A percentile compares a stretch with the other conserved stretches of the same genome.
phyloP scores from a whole-genome alignment of 2,797 vertebrate genomes.

The Enteromius paludinosus region DNA sequence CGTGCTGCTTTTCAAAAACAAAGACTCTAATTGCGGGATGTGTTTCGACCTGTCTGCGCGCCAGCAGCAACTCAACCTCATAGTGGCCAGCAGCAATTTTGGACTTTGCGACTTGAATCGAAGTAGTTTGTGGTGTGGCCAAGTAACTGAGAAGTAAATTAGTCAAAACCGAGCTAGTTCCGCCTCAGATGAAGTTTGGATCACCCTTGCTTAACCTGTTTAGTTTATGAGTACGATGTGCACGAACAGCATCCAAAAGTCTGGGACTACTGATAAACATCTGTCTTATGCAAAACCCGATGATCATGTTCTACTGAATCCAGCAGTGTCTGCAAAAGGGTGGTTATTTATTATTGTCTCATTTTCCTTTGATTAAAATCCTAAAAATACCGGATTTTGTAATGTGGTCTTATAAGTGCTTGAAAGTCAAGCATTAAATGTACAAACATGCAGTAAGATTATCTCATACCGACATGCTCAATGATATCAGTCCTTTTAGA shows the following conservation, averaged over 20 bases:
- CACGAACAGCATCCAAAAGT: slow-evolving; percentile 10
- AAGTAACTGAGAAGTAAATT: slow-evolving; percentile 17
- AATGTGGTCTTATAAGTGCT: background rate
- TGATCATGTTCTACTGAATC: background rate
- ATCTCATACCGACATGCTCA: background rate
- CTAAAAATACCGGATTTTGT: no score
- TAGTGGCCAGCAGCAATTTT: slow-evolving; percentile 27
- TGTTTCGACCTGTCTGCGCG: slow-evolving; percentile 17
- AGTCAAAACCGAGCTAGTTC: background rate
- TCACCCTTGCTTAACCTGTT: slow-evolving; percentile 13
- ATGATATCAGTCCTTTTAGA: slow-evolving; percentile 21
- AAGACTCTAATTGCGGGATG: slow-evolving; percentile 36
- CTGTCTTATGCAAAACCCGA: background rate
- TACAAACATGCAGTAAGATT: background rate
- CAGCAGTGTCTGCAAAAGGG: background rate
- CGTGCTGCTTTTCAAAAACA: slow-evolving; percentile 25
- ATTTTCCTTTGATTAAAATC: background rate
- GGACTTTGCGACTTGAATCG: slow-evolving; percentile 21
- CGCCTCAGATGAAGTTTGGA: slow-evolving; percentile 20
- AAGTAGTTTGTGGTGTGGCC: slow-evolving; percentile 15
- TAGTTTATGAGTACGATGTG: background rate
- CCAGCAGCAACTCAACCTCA: slow-evolving; percentile 12
- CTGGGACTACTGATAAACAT: background rate
- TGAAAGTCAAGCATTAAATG: slow-evolving; percentile 1
- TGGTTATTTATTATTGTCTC: background rate